These are phyloP conservation scores for Ardeotis arabs DNA, from an alignment of 2,113 vertebrate genomes.

Conservation along the genomic window DNA sequence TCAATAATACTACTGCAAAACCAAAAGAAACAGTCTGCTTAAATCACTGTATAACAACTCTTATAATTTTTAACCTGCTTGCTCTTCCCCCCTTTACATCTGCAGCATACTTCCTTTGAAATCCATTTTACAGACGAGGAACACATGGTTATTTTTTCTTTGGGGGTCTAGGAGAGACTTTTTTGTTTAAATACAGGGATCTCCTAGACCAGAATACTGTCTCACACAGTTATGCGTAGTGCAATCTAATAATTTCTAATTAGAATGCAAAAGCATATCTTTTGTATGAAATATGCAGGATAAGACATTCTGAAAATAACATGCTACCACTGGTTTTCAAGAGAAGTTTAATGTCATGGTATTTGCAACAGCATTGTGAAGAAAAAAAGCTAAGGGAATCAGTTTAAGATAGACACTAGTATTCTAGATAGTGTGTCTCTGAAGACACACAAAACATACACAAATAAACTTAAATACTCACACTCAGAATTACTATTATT, in stretches of 20 bases:
- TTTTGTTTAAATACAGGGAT: neutral
- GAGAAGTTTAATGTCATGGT: neutral
- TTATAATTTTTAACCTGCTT: neutral
- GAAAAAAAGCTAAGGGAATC: neutral
- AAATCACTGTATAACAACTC: neutral
- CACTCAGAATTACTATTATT: neutral
- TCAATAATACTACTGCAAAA: slow-evolving; percentile 93
- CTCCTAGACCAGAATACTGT: neutral
- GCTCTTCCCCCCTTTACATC: neutral
- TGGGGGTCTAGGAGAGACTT: neutral
- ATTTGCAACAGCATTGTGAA: neutral
- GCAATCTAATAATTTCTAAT: neutral
- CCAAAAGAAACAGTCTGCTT: slow-evolving; percentile 61
- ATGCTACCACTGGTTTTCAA: neutral
- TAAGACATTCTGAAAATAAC: neutral
- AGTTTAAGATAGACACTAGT: neutral
- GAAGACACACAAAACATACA: neutral
- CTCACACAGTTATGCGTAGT: neutral
- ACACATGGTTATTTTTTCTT: slow-evolving; percentile 9
- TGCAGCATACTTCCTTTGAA: neutral
- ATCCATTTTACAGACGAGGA: neutral
- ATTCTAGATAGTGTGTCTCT: neutral
- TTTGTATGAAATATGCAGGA: neutral
- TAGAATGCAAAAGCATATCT: neutral
- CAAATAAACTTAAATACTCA: neutral